phyloP scores from a whole-genome alignment of 2,888 invertebrate species.

The Agrotis ipsilon region DNA sequence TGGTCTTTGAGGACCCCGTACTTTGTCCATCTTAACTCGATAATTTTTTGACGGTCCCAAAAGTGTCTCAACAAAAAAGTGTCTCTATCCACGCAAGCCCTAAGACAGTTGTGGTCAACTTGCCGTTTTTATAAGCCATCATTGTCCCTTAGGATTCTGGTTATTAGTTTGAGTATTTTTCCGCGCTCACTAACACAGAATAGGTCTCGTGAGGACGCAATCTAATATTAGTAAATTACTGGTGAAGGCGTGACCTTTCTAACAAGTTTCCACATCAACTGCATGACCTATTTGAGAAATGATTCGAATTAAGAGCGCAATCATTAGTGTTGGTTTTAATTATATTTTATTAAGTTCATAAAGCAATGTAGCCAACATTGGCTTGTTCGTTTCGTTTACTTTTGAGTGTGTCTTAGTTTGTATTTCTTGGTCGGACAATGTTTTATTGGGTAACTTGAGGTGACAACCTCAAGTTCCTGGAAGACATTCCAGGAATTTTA shows the following conservation, averaged over 20 bases:
- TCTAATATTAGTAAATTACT: conserved; percentile 42
- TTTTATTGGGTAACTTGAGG: no score
- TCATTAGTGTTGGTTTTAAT: conserved; percentile 32
- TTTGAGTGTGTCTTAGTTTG: neutral
- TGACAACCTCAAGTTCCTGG: no score
- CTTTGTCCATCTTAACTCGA: neutral
- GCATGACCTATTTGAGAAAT: conserved; percentile 46
- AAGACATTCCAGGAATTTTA: no score
- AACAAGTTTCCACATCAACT: conserved; percentile 18
- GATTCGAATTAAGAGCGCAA: conserved; percentile 39
- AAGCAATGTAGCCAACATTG: neutral
- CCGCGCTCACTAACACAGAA: conserved; percentile 2
- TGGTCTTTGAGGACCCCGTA: neutral
- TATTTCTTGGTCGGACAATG: neutral
- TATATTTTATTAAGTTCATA: conserved; percentile 17
- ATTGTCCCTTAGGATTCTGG: conserved; percentile 32
- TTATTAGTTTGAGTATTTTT: conserved; percentile 34
- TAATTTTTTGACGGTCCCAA: neutral
- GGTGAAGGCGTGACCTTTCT: conserved; percentile 35
- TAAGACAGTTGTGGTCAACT: neutral
- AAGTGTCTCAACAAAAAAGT: neutral
- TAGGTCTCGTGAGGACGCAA: conserved; percentile 23
- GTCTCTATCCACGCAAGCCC: neutral
- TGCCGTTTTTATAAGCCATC: conserved; percentile 6
- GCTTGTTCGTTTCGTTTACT: neutral